A percentile compares a stretch with the other conserved stretches of the same genome.
Conservation (phyloP, 2,113 vertebrate genomes). For the Serinus canaria region DNA sequence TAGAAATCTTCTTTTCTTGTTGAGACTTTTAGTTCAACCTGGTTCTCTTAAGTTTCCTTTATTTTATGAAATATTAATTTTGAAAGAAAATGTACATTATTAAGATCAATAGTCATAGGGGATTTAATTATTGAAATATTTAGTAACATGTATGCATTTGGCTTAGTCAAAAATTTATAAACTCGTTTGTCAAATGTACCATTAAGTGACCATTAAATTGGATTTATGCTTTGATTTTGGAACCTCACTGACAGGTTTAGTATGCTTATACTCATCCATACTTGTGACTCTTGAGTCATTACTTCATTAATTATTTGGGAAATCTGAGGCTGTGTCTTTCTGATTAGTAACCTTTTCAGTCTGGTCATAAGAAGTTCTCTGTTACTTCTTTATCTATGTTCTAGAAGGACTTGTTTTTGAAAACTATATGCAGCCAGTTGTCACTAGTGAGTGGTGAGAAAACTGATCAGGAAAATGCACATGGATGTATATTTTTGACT, state of each 20-base stretch:
- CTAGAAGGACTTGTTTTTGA: not conserved
- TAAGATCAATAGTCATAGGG: not conserved
- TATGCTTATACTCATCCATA: not conserved
- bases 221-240: slow-evolving; percentile 33
- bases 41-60: not conserved
- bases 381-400: not conserved
- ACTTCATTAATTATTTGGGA: not conserved
- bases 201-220: slow-evolving; percentile 4
- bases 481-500: not conserved
- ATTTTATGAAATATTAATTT: slow-evolving; percentile 39
- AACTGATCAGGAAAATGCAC: not conserved
- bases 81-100: not conserved
- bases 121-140: slow-evolving; percentile 29
- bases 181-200: not conserved
- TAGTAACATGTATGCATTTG: slow-evolving; percentile 6
- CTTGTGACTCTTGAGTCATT: not conserved
- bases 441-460: not conserved
- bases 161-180: slow-evolving; percentile 45
- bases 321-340: not conserved
- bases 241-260: not conserved
- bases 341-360: not conserved
- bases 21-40: not conserved
- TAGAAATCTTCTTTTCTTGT: not conserved
- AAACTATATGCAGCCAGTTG: not conserved
- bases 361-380: not conserved